These are phyloP conservation scores for Festucalex cinctus DNA, from an alignment of 2,113 vertebrate genomes.

Conservation along the genomic window DNA sequence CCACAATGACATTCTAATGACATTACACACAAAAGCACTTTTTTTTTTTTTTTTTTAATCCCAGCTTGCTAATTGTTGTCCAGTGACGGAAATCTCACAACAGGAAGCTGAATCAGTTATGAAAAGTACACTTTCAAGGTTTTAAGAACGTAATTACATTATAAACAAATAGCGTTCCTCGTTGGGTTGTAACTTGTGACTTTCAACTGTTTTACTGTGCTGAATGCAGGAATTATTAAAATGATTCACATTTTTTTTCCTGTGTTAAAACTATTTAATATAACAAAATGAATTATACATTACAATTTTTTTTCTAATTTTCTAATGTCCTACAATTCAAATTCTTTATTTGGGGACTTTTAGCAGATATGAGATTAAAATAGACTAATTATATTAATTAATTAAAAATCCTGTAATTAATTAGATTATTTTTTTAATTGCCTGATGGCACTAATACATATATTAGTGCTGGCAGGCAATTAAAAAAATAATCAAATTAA, in stretches of 20 bases:
- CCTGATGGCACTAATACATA: no score
- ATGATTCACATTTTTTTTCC: background rate
- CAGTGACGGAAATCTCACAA: background rate
- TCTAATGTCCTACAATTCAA: no score
- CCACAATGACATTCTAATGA: conserved; percentile 8
- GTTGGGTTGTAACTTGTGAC: background rate
- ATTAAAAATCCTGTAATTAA: no score
- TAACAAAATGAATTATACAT: no score
- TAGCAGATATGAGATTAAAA: no score
- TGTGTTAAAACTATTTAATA: no score
- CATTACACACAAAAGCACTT: conserved; percentile 22
- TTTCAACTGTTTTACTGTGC: background rate
- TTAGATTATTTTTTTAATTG: no score
- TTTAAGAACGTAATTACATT: background rate
- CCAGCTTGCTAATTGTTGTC: background rate
- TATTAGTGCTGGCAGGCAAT: no score
- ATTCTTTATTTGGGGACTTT: no score
- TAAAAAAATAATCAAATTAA: no score
- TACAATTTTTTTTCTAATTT: no score
- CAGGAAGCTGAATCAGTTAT: background rate
- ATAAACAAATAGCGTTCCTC: background rate
- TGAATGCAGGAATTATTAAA: background rate
- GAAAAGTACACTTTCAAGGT: background rate
- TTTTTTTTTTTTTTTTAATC: background rate
- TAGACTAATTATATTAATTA: no score